phyloP scores from a whole-genome alignment of 2,888 invertebrate genomes.

The Hedya salicella region DNA sequence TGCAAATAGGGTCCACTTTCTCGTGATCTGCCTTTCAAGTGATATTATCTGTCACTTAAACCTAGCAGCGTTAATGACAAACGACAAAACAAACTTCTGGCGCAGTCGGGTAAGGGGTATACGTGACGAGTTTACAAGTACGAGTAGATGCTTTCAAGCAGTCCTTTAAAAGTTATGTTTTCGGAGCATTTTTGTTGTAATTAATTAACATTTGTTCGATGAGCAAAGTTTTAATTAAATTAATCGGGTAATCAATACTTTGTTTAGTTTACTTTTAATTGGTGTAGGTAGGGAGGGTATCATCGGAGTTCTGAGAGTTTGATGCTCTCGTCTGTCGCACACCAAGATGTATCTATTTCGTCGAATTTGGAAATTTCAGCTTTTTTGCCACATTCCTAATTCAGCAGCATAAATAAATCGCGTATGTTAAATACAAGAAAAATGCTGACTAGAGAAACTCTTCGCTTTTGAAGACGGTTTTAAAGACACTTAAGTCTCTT shows the following conservation, averaged over 20 bases:
- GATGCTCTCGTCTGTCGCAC: too few species aligned
- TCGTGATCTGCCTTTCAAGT: constrained; percentile 49
- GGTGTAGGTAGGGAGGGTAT: not conserved
- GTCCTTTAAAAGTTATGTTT: not conserved
- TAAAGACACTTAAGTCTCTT: not conserved
- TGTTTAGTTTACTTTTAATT: constrained; percentile 6
- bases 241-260: constrained; percentile 20
- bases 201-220: constrained; percentile 12
- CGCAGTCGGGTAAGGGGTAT: constrained; percentile 49
- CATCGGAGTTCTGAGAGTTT: not conserved
- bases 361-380: not conserved
- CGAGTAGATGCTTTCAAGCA: too few species aligned
- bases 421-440: too few species aligned
- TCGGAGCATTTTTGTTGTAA: constrained; percentile 25
- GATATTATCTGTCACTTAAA: constrained; percentile 47
- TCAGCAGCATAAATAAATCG: too few species aligned
- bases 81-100: too few species aligned
- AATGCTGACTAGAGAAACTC: too few species aligned
- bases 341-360: too few species aligned
- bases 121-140: constrained; percentile 38
- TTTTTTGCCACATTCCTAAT: too few species aligned
- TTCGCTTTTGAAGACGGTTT: too few species aligned
- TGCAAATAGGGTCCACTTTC: constrained; percentile 58
- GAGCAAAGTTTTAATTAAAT: constrained; percentile 21
- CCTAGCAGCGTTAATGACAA: constrained; percentile 14